Percentiles rank a stretch among this genome's conserved stretches.
phyloP scores from a whole-genome alignment of 1,140 invertebrate genomes.

The Leptonema lineaticorne region DNA sequence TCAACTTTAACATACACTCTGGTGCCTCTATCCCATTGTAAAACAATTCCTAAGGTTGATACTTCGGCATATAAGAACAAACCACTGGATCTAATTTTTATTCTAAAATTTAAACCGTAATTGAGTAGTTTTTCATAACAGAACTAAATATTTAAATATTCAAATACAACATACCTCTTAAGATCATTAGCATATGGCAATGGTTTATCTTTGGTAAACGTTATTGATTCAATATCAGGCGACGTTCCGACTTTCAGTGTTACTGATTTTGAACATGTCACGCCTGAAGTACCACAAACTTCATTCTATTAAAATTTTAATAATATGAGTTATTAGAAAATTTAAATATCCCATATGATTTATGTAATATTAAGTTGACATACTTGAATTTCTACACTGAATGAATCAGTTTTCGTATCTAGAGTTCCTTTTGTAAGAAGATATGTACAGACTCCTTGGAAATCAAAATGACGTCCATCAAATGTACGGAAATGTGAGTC shows the following conservation, averaged over 20 bases:
- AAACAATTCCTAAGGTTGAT: slow-evolving; percentile 70
- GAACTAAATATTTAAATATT: slow-evolving; percentile 2
- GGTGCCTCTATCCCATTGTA: slow-evolving; percentile 87
- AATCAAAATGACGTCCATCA: slow-evolving; percentile 80
- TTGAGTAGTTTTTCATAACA: background rate
- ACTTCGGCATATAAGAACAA: slow-evolving; percentile 80
- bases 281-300: slow-evolving; percentile 81
- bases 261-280: slow-evolving; percentile 84
- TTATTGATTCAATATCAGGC: slow-evolving; percentile 61
- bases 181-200: slow-evolving; percentile 51
- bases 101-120: slow-evolving; percentile 42
- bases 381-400: slow-evolving; percentile 70
- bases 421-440: slow-evolving; percentile 72
- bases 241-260: slow-evolving; percentile 62
- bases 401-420: slow-evolving; percentile 61
- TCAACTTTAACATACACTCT: slow-evolving; percentile 76
- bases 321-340: background rate
- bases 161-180: slow-evolving; percentile 47
- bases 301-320: slow-evolving; percentile 62
- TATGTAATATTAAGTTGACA: slow-evolving; percentile 17
- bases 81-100: slow-evolving; percentile 52
- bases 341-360: background rate
- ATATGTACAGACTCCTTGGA: slow-evolving; percentile 87
- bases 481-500: slow-evolving; percentile 87
- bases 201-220: slow-evolving; percentile 51